A percentile compares a stretch with the other conserved stretches of the same genome.
phyloP scores from a whole-genome alignment of 2,888 invertebrate genomes.

The Laspeyria flexula region DNA sequence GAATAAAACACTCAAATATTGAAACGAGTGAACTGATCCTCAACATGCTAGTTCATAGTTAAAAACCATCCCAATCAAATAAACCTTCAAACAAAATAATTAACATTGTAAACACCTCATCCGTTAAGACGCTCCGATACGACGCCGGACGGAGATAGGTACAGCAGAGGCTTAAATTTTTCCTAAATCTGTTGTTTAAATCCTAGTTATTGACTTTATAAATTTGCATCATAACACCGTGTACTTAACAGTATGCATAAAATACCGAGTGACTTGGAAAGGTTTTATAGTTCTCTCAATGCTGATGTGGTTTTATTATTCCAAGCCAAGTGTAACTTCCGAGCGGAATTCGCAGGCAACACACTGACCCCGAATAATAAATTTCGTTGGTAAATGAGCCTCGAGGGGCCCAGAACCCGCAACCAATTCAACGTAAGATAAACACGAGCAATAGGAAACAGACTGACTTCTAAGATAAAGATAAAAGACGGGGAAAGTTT shows the following conservation, averaged over 20 bases:
- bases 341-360: constrained; percentile 44
- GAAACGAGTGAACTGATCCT: neutral
- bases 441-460: constrained; percentile 31
- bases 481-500: constrained; percentile 4
- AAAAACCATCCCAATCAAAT: constrained; percentile 8
- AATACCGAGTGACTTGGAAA: constrained; percentile 25
- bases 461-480: constrained; percentile 13
- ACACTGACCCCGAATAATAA: constrained; percentile 52
- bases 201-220: no score
- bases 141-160: neutral
- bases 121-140: neutral
- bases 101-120: neutral
- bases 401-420: constrained; percentile 33
- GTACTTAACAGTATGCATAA: constrained; percentile 12
- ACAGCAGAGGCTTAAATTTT: neutral
- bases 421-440: constrained; percentile 38
- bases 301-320: constrained; percentile 39
- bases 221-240: neutral
- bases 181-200: no score
- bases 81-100: neutral
- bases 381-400: constrained; percentile 42
- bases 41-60: constrained; percentile 2
- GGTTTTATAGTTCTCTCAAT: constrained; percentile 19
- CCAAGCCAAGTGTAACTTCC: constrained; percentile 34
- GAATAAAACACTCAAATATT: no score